A percentile compares a stretch with the other conserved stretches of the same genome.
Evolutionary conservation across 2,113 vertebrate species (phyloP).

Genomic region (Murina feae): DNA sequence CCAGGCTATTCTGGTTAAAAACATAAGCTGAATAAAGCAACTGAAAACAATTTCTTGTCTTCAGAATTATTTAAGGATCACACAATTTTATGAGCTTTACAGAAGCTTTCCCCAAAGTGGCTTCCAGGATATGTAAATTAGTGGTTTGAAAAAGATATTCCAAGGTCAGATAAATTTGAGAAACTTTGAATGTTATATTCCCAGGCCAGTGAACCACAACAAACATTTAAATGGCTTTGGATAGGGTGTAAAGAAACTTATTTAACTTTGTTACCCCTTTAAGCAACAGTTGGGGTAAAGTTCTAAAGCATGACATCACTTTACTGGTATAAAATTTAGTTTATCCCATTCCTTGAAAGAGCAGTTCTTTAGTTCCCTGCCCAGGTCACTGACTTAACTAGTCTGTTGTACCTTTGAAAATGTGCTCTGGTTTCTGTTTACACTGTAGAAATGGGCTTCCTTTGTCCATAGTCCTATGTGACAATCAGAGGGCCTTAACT

Average conservation of each 20-base stretch:
- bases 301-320: not conserved
- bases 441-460: not conserved
- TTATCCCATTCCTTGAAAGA: not conserved
- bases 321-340: not conserved
- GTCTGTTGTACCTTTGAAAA: not conserved
- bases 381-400: not conserved
- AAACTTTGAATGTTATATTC: not conserved
- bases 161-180: not conserved
- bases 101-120: not conserved
- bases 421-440: not conserved
- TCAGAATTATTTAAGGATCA: not conserved
- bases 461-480: not conserved
- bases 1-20: not conserved
- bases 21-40: not conserved
- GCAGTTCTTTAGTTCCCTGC: not conserved
- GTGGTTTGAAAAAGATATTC: not conserved
- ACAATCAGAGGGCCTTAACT: not conserved
- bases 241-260: not conserved
- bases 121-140: not conserved
- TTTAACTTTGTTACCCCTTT: not conserved
- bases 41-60: not conserved
- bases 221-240: slow-evolving; percentile 20
- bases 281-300: not conserved
- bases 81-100: not conserved
- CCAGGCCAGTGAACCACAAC: not conserved